These are phyloP conservation scores for Crypturellus tataupa DNA, from an alignment of 2,797 vertebrate genomes.

Conservation along the genomic window DNA sequence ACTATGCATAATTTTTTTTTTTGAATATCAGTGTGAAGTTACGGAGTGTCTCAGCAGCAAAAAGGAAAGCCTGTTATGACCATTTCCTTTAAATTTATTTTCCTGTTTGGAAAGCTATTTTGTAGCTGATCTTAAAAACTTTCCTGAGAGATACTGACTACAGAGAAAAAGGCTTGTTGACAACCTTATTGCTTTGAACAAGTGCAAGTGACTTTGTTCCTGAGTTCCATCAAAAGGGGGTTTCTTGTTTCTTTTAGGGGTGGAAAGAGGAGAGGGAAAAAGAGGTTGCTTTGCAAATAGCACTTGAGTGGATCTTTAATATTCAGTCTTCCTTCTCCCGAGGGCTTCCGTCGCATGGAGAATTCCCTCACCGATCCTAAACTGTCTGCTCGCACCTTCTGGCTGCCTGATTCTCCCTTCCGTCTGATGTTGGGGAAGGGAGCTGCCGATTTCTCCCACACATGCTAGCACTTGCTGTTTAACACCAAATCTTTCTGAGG, in stretches of 20 bases:
- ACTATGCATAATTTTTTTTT: background rate
- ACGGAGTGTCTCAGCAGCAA: background rate
- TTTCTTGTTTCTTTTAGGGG: background rate
- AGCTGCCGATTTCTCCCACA: background rate
- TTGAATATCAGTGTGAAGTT: background rate
- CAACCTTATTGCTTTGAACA: background rate
- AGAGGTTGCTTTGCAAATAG: background rate
- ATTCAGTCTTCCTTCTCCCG: background rate
- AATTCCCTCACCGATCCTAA: background rate
- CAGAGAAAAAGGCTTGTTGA: background rate
- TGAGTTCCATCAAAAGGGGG: background rate
- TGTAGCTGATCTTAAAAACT: background rate
- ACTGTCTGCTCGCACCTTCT: background rate
- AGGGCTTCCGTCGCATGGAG: background rate
- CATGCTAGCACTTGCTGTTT: background rate
- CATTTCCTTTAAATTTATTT: background rate
- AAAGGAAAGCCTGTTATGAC: background rate
- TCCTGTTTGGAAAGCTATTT: background rate
- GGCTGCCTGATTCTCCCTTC: background rate
- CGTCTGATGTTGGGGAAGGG: background rate
- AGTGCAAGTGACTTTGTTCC: background rate
- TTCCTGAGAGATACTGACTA: background rate
- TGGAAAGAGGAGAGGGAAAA: accelerated
- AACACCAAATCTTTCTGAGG: background rate
- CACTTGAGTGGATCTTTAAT: background rate